Evolutionary conservation across 53 echinoderm and acorn worm species (phyloP).

Genomic region (Zoroaster sp.): DNA sequence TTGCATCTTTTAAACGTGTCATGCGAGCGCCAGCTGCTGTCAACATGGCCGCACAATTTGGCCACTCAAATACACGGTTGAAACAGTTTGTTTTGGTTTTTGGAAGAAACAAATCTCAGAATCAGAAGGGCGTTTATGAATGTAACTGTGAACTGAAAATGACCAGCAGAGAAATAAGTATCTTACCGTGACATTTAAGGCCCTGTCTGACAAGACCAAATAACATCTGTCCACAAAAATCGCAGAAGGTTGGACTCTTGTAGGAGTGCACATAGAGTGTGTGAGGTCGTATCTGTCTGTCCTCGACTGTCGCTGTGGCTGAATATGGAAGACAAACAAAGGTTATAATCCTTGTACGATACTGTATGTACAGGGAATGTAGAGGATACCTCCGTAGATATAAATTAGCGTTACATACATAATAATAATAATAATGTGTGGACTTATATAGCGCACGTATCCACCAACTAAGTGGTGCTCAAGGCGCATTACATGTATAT

Average conservation of each 20-base stretch:
- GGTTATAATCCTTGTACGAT: too few species aligned
- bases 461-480: too few species aligned
- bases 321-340: neutral
- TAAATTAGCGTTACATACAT: too few species aligned
- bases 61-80: neutral
- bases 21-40: too few species aligned
- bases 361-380: too few species aligned
- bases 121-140: neutral
- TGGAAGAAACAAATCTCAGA: too few species aligned
- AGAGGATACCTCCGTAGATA: too few species aligned
- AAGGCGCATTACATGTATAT: too few species aligned
- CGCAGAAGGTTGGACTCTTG: constrained; percentile 98
- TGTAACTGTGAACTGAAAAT: neutral
- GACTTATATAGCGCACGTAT: too few species aligned
- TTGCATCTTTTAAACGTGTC: too few species aligned
- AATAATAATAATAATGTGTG: too few species aligned
- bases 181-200: constrained; percentile 97
- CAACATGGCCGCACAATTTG: too few species aligned
- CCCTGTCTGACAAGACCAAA: constrained; percentile 99
- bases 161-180: neutral
- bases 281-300: constrained; percentile 96
- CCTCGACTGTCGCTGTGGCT: constrained; percentile 95
- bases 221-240: constrained; percentile 98
- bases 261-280: constrained; percentile 97
- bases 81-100: neutral